These are phyloP conservation scores for Papilio gigon DNA, from an alignment of 2,888 invertebrate genomes.

Conservation along the genomic window DNA sequence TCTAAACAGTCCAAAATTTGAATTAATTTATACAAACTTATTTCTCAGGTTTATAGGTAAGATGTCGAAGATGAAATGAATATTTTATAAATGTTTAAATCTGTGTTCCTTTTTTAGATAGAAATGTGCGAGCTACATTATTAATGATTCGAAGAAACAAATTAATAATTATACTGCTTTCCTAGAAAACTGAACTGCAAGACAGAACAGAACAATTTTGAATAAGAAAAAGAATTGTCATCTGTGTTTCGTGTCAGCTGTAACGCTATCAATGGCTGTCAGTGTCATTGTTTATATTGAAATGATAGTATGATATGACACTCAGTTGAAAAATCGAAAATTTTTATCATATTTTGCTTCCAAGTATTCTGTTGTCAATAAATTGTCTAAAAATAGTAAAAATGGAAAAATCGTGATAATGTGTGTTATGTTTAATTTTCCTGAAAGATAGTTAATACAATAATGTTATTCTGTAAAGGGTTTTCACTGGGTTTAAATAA, in stretches of 20 bases:
- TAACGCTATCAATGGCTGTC: conserved; percentile 3
- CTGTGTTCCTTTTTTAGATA: background rate
- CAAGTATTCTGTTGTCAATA: background rate
- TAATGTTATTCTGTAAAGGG: conserved; percentile 60
- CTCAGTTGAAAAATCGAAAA: conserved; percentile 8
- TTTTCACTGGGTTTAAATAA: conserved; percentile 49
- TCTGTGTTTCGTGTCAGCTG: background rate
- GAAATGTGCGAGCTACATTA: background rate
- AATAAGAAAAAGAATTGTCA: background rate
- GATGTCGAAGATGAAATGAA: background rate
- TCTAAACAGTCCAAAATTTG: no score
- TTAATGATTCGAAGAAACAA: background rate
- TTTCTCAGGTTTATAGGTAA: no score
- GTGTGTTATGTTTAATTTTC: conserved; percentile 38
- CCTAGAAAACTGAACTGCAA: background rate
- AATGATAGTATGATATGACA: conserved; percentile 4
- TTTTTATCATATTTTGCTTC: conserved; percentile 8
- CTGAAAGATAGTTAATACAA: conserved; percentile 42
- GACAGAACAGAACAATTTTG: conserved; percentile 3
- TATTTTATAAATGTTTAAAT: background rate
- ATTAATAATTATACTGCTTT: background rate
- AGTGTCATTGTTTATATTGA: conserved; percentile 11
- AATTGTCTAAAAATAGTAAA: conserved; percentile 7
- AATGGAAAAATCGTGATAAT: conserved; percentile 43
- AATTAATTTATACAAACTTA: background rate